Base-by-base conservation (phyloP, 1,140 invertebrate genomes). In the Agrypnia vestita region DNA sequence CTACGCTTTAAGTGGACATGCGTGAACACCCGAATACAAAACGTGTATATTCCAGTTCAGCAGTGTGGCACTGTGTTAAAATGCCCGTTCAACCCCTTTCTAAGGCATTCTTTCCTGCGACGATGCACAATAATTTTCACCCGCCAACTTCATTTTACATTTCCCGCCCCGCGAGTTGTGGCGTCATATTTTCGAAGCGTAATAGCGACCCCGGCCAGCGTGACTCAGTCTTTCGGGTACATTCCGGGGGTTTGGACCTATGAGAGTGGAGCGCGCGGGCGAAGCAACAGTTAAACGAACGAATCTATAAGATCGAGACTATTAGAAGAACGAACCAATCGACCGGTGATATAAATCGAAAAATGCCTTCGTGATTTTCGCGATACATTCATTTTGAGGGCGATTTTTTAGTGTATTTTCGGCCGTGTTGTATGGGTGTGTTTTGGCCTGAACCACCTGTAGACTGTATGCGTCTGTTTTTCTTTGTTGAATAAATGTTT, bases 241-340 rank as follows among this genome's bases (percentile, higher is more conserved):
- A 64, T 64, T 64, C 61, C 61, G 19, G 35, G 61, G 61, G 61
- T 64, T 64, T 35, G 35, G 61, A 64, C 61, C 19, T 64, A 43
- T 64, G 10, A 19, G 19, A n/a, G 35, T 13, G 13, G 19, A 12
- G 0, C 35, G 61, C 25, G 21, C 12, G 10, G 25, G n/a, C 19
- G n/a, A 59, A 15, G 61, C 61, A 64, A 64, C 61, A 64, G 61
- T 64, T 64, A 64, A 35, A 11, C 4, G 17, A 59, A 13, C 55
- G 55, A 13, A 21, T 4, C 17, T 59, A n/a, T 59, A 10, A 21
- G 15, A 6, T 59, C 17, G 55, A 19, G 21, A 59, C 17, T 19
- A 6, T 10, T 0, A 59, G 15, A 59, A 59, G 6, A 35, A 6
- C 25, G 25, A 35, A 35, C 25, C 25, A 35, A 35, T 35, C 25